These are phyloP conservation scores for Fregata magnificens DNA, from an alignment of 2,113 vertebrate genomes.

Conservation along the genomic window DNA sequence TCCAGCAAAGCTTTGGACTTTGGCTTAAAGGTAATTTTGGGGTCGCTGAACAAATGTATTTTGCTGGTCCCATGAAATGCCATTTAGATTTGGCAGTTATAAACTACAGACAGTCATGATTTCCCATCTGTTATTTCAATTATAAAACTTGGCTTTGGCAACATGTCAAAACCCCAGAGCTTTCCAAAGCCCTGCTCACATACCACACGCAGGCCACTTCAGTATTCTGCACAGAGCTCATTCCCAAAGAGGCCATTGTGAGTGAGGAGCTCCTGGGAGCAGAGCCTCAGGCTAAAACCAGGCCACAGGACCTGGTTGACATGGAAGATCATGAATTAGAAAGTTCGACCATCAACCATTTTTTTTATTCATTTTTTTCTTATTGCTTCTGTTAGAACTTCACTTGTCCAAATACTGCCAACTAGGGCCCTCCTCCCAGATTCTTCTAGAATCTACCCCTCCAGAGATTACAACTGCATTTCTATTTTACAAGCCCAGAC, in stretches of 20 bases:
- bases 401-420: not conserved
- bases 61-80: not conserved
- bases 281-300: not conserved
- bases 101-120: not conserved
- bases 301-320: not conserved
- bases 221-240: not conserved
- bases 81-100: not conserved
- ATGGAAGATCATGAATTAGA: not conserved
- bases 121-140: not conserved
- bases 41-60: not conserved
- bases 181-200: not conserved
- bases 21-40: not conserved
- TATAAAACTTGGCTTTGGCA: not conserved
- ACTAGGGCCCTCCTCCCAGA: not conserved
- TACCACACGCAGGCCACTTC: accelerated
- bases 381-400: not conserved
- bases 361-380: not conserved
- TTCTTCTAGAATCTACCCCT: not conserved
- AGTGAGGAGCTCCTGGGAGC: not conserved
- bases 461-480: not conserved
- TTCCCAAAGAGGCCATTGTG: not conserved
- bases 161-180: not conserved
- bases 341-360: not conserved
- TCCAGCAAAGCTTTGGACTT: not conserved
- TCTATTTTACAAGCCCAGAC: not conserved